Percentiles rank a stretch among this genome's conserved stretches.
Conservation (phyloP, 2,888 invertebrate genomes). For the Salpingus planirostris region DNA sequence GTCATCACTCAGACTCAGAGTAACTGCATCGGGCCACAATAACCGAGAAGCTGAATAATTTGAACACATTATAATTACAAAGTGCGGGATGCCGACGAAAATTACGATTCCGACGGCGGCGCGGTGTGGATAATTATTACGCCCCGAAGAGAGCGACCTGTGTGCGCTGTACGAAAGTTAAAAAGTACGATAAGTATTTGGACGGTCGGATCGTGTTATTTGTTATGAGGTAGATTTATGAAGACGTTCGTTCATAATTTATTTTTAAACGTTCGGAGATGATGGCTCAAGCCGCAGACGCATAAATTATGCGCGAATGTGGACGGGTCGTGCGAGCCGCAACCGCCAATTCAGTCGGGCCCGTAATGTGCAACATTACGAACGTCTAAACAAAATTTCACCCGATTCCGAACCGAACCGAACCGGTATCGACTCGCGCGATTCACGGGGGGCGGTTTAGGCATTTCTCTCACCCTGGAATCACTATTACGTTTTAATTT, state of each 20-base stretch:
- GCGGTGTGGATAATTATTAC: conserved; percentile 11
- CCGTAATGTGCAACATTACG: conserved; percentile 20
- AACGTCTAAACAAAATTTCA: no score
- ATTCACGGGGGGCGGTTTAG: no score
- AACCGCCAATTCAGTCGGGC: conserved; percentile 25
- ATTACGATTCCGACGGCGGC: conserved; percentile 10
- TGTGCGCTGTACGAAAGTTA: no score
- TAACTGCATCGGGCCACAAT: no score
- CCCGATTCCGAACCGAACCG: no score
- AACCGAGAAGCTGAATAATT: conserved; percentile 11
- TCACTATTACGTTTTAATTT: no score
- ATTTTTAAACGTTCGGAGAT: conserved; percentile 31
- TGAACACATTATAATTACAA: conserved; percentile 15
- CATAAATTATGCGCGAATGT: conserved; percentile 30
- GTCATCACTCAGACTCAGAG: no score
- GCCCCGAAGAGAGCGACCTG: conserved; percentile 6
- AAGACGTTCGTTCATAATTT: conserved; percentile 31
- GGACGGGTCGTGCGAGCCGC: conserved; percentile 11
- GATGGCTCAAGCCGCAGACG: conserved; percentile 28
- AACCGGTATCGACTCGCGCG: no score
- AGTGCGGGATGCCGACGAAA: conserved; percentile 12
- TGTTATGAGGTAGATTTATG: conserved; percentile 28
- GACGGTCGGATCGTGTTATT: conserved; percentile 15
- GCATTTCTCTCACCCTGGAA: no score
- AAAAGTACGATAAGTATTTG: no score